Evolutionary conservation across 2,113 vertebrate genomes (phyloP).

Genomic region (Glaucidium brasilianum): DNA sequence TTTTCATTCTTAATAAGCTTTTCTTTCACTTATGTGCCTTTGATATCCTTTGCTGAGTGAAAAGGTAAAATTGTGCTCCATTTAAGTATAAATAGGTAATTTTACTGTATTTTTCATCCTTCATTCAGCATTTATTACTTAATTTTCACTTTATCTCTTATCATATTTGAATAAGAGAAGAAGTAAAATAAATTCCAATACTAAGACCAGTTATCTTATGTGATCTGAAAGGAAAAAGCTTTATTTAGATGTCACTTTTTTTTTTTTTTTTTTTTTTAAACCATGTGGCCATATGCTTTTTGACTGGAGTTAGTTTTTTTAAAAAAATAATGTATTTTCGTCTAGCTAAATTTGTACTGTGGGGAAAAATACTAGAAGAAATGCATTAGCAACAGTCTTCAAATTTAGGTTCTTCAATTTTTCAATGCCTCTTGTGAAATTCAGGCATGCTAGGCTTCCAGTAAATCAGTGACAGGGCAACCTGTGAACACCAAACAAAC

Average conservation of each 20-base stretch:
- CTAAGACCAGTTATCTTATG: not conserved
- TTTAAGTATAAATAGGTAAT: not conserved
- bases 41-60: not conserved
- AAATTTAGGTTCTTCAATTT: not conserved
- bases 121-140: not conserved
- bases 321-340: not conserved
- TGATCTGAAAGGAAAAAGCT: not conserved
- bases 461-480: not conserved
- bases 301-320: not conserved
- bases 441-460: not conserved
- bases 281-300: not conserved
- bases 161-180: not conserved
- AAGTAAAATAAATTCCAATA: not conserved
- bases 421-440: not conserved
- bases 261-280: too few relatives aligned
- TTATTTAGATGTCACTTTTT: not conserved
- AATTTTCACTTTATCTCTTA: not conserved
- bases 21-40: not conserved
- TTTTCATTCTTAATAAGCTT: conserved; percentile 1
- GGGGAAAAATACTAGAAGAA: not conserved
- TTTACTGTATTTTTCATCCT: not conserved
- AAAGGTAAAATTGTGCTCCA: not conserved
- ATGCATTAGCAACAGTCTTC: not conserved
- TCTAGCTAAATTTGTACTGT: not conserved
- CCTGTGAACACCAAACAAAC: not conserved